Evolutionary conservation across 2,888 invertebrate genomes (phyloP).

Genomic region (Acleris laterana): DNA sequence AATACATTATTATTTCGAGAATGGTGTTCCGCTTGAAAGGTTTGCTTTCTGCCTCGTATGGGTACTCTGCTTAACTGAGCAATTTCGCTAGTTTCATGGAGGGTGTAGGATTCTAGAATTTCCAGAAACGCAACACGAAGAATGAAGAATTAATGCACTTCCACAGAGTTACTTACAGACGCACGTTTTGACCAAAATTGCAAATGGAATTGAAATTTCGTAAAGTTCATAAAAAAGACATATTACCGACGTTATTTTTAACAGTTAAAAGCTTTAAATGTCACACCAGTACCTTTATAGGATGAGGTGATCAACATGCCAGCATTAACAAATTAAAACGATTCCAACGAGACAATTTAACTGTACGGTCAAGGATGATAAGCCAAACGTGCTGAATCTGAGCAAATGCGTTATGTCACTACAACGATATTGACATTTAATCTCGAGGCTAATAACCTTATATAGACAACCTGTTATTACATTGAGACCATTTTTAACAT

Average conservation of each 20-base stretch:
- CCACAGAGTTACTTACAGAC: too few relatives aligned
- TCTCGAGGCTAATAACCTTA: constrained; percentile 38
- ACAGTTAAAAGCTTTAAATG: too few relatives aligned
- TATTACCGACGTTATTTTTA: too few relatives aligned
- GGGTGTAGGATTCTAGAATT: too few relatives aligned
- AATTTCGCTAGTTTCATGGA: neutral
- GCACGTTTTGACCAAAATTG: too few relatives aligned
- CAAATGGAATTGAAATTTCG: too few relatives aligned
- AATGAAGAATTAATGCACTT: too few relatives aligned
- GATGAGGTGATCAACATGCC: constrained; percentile 4
- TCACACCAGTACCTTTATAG: too few relatives aligned
- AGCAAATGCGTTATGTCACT: constrained; percentile 38
- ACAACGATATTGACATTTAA: constrained; percentile 32
- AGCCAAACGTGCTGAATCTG: constrained; percentile 35
- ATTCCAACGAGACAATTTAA: constrained; percentile 14
- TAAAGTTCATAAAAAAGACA: too few relatives aligned
- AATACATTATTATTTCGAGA: constrained; percentile 50
- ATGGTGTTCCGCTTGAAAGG: constrained; percentile 13
- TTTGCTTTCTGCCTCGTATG: neutral
- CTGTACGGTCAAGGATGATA: constrained; percentile 39
- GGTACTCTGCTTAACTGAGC: neutral
- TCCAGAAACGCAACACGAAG: too few relatives aligned
- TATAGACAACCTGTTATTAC: constrained; percentile 22
- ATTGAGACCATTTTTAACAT: constrained; percentile 10
- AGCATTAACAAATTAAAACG: constrained; percentile 17